Base-by-base conservation (phyloP, 2,113 vertebrate species). In the Rhea americana region DNA sequence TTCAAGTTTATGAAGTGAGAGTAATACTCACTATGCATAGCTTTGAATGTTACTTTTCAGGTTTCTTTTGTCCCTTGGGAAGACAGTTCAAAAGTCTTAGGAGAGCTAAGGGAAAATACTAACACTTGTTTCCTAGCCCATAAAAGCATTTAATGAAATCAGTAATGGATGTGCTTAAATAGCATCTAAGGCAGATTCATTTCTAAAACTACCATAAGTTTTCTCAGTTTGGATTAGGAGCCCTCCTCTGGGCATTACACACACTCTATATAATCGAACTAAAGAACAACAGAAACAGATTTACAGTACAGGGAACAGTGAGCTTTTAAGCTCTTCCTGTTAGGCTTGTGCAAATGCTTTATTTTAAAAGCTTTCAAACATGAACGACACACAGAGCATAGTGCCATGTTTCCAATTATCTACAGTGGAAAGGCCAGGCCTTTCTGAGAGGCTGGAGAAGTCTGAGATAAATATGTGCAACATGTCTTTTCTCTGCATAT, bases 361-460 rank as follows among this genome's bases (percentile, higher is more conserved):
- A 83, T 71, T 91, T 91, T 75, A 91, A 93, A 93, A 91, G 63
- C 67, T 87, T 93, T 92, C 39, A 85, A 77, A 82, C 19, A n/a
- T 2, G 16, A 91, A 76, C 66, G 62, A 76, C 78, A 87, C 78
- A 93, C 47, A 70, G 80, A 93, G 84, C 59, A 61, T 61, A 76
- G 55, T 41, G 59, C 39, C 93, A 25, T 67, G 70, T 41, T 50
- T 79, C 61, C 4, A 5, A 67, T 39, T 81, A 96, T 86, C 65
- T 56, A 51, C 39, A 87, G 10, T 1, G 4, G 28, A 53, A 89
- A 70, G n/a, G 45, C 43, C 58, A 75, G 15, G 45, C 66, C 65
- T 90, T 92, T 84, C 81, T 79, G 48, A 93, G 66, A 68, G 72
- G 28, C 43, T 73, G 91, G 65, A 58, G 77, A 12, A 75, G 32